Base-by-base conservation (phyloP, 2,113 vertebrate species). In the Sinocyclocheilus anshuiensis region DNA sequence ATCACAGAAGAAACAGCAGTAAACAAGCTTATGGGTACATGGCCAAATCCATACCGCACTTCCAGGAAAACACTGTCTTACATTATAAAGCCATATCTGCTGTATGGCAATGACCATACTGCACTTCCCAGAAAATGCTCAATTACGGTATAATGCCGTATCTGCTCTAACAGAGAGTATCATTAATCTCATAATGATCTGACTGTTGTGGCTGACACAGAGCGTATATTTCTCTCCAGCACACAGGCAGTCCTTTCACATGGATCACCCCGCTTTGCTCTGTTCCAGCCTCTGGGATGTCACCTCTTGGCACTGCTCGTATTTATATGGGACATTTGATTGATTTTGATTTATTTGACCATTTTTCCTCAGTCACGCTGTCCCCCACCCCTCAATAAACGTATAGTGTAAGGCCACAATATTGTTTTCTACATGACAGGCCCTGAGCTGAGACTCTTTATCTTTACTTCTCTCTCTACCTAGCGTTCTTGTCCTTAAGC, bases 311-410 rank as follows among this genome's bases (percentile, higher is more conserved):
- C 72, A 90, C 88, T 48, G 59, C 85, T 86, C 74, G 83, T 76
- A 77, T 80, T 87, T 87, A 67, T 82, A 63, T n/a, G 12, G 33
- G 75, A 90, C 82, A 83, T 79, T 80, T 85, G 88, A 91, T 86
- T 91, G 90, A 93, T 91, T 91, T 86, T 86, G 87, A 91, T 87
- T 89, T 88, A 92, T 92, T 36, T 71, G 26, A 71, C 81, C 1
- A 74, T 83, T 74, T 16, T 76, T 59, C 10, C 26, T 39, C 48
- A 53, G 89, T 81, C 75, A 69, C 55, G n/a, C 71, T 26, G 26
- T 71, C 71, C 50, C 15, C 39, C 67, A 53, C 13, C 33, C 48
- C 5, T 48, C 76, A 71, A 33, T 63, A 63, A 87, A 55, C 36
- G 29, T 29, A 6, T n/a, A 50, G 57, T 65, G 22, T 82, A 45